Base-by-base conservation (phyloP, 2,888 invertebrate genomes). In the Parapristionchus giblindavisi region DNA sequence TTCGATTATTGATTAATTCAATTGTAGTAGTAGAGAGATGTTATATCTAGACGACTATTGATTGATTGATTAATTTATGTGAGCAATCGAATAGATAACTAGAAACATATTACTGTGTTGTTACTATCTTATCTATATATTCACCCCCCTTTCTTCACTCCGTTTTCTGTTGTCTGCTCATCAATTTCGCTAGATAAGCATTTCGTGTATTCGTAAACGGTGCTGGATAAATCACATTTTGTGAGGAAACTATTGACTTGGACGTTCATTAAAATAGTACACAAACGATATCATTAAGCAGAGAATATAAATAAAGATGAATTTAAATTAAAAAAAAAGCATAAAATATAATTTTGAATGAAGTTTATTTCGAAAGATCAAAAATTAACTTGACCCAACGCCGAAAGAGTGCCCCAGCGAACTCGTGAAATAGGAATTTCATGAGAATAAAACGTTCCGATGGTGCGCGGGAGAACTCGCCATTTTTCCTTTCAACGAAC, bases 151-250 rank as follows among this genome's bases (percentile, higher is more conserved):
- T 63, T 61, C 34, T 61, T 61, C 38, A 21, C 56, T 32, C 27
- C 48, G 63, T 38, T 40, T 36, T 61, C 63, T 65, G 27, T 40
- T 65, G 24, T 32, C 21, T 24, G 38, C 38, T 11, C 11, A 40
- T 43, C 27, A 32, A 32, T 65, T 40, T 43, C 29, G 63, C 40
- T 5, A 11, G 3, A 3, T 29, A 43, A 40, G 32, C 43, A 65
- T 65, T 65, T 21, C 48, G 43, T 65, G 63, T 65, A 40, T 65
- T 65, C 56, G 56, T 27, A 24, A 65, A 65, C 63, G 63, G 63
- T 65, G 63, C 63, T 65, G 40, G 43, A 65, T 65, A 65, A 65
- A 65, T 43, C 40, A 36, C 24, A 21, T 61, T 38, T 24, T n/a
- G n/a, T n/a, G n/a, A n/a, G n/a, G n/a, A n/a, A n/a, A n/a, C n/a